These are phyloP conservation scores for Schizopygopsis malacanthus DNA, from an alignment of 2,797 vertebrate genomes.

Conservation along the genomic window DNA sequence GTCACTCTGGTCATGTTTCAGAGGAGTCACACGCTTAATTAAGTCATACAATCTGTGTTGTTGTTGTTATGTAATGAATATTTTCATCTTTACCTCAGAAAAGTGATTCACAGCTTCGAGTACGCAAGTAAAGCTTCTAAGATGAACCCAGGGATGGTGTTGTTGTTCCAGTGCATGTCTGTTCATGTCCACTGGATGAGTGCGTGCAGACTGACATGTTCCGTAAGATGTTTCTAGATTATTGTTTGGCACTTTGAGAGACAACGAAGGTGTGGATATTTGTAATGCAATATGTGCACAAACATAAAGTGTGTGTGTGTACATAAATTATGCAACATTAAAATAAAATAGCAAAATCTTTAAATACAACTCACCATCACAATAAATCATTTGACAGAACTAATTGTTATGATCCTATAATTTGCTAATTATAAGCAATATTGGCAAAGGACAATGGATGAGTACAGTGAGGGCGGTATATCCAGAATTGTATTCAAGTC, in stretches of 20 bases:
- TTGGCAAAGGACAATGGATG: neutral
- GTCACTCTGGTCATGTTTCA: neutral
- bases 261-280: neutral
- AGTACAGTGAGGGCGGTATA: neutral
- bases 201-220: neutral
- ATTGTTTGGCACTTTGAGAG: neutral
- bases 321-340: neutral
- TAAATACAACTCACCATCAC: neutral
- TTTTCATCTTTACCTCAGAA: neutral
- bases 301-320: neutral
- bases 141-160: neutral
- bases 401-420: too few species aligned
- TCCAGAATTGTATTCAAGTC: too few species aligned
- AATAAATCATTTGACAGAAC: too few species aligned
- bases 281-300: neutral
- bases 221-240: neutral
- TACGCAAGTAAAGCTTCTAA: neutral
- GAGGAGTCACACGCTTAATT: neutral
- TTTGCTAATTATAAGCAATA: neutral
- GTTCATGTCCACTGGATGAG: neutral
- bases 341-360: neutral
- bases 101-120: neutral
- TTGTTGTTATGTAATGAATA: neutral
- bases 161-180: slow-evolving; percentile 18
- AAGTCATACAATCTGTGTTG: neutral